Evolutionary conservation across 2,797 vertebrate species (phyloP).

Genomic region (Odontamblyopus lacepedii): DNA sequence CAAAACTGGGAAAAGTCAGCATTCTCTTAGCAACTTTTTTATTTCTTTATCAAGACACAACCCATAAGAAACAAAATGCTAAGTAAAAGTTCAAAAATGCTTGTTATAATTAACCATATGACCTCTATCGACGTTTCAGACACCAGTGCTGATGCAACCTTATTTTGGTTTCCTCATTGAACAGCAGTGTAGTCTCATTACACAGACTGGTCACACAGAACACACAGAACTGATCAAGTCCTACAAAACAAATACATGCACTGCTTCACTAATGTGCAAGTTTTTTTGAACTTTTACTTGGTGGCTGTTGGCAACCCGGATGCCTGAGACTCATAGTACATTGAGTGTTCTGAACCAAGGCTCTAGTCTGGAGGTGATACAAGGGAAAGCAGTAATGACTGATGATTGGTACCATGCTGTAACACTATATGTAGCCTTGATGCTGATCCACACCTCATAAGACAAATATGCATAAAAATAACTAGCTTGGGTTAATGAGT

Average conservation of each 20-base stretch:
- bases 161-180: background rate
- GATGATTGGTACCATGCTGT: constrained; percentile 25
- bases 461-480: constrained; percentile 58
- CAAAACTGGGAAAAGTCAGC: constrained; percentile 19
- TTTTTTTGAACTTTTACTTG: constrained; percentile 5
- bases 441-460: constrained; percentile 52
- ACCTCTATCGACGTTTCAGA: background rate
- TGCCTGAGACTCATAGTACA: constrained; percentile 16
- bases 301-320: background rate
- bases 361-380: constrained; percentile 20
- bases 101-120: background rate
- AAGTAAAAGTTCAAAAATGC: background rate
- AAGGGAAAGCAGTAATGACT: background rate
- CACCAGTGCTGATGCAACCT: background rate
- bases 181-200: background rate
- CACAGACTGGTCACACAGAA: background rate
- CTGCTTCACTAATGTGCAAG: background rate
- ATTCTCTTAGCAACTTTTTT: constrained; percentile 20
- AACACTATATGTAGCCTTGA: constrained; percentile 58
- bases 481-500: constrained; percentile 38
- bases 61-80: background rate
- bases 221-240: background rate
- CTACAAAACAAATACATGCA: background rate
- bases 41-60: constrained; percentile 1
- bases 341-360: constrained; percentile 15